These are phyloP conservation scores for Baccha elongata DNA, from an alignment of 2,888 invertebrate species.

Conservation along the genomic window DNA sequence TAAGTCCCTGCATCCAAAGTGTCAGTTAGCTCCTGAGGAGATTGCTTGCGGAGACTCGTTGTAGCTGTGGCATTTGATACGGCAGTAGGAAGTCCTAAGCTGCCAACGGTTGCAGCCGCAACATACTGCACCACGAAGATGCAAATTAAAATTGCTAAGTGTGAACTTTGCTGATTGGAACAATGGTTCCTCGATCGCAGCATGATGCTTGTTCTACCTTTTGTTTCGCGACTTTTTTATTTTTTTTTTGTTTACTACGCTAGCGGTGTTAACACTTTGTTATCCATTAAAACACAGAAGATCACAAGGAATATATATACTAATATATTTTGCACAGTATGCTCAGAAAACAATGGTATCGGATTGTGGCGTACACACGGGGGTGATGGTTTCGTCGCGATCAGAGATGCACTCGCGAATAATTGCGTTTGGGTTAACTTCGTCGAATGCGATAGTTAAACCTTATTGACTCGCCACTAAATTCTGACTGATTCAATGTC, in stretches of 20 bases:
- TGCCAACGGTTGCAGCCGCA: slow-evolving; percentile 39
- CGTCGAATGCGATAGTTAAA: slow-evolving; percentile 54
- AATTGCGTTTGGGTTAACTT: slow-evolving; percentile 2
- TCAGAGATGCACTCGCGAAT: slow-evolving; percentile 39
- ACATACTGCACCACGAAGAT: slow-evolving; percentile 60
- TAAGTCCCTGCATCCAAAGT: slow-evolving; percentile 57
- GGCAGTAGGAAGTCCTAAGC: slow-evolving; percentile 24
- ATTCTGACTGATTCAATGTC: slow-evolving; percentile 66
- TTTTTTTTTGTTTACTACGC: slow-evolving; percentile 46
- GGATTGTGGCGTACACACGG: slow-evolving; percentile 8
- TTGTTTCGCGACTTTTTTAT: slow-evolving; percentile 42
- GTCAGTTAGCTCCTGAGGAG: slow-evolving; percentile 24
- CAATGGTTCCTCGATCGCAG: slow-evolving; percentile 47
- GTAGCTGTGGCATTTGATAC: slow-evolving; percentile 24
- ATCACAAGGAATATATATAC: slow-evolving; percentile 1
- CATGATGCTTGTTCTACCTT: slow-evolving; percentile 57
- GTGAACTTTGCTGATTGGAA: slow-evolving; percentile 64
- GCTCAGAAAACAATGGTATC: slow-evolving; percentile 17
- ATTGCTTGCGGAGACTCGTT: slow-evolving; percentile 22
- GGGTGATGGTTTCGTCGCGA: slow-evolving; percentile 38
- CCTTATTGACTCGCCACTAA: slow-evolving; percentile 69
- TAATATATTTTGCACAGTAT: too few species aligned
- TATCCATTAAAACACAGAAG: slow-evolving; percentile 62
- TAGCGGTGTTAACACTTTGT: slow-evolving; percentile 65
- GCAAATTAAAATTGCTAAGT: slow-evolving; percentile 68